These are phyloP conservation scores for Mimachlamys varia DNA, from an alignment of 2,888 invertebrate species.

Conservation along the genomic window DNA sequence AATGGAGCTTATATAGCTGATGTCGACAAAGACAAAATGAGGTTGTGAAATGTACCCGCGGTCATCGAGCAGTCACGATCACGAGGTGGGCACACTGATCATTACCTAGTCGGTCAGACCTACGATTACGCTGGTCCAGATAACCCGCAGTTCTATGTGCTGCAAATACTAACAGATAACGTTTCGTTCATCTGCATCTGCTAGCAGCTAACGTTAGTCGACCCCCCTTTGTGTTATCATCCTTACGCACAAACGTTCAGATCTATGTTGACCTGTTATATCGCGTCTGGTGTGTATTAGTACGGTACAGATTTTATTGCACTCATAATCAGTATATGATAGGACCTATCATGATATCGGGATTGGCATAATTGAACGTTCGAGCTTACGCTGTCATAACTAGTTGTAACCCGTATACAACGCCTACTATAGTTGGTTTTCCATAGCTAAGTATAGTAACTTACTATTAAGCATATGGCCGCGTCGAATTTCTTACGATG, in stretches of 20 bases:
- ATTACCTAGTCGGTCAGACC: background rate
- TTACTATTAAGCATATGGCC: background rate
- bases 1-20: background rate
- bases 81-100: background rate
- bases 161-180: background rate
- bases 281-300: background rate
- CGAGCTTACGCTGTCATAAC: background rate
- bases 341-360: background rate
- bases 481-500: too few species aligned
- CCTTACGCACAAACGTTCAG: background rate
- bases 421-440: background rate
- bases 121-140: background rate
- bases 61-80: background rate
- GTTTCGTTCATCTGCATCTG: background rate
- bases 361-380: background rate
- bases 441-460: background rate
- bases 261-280: background rate
- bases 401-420: background rate
- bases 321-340: background rate
- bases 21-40: background rate
- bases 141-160: background rate
- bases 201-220: background rate
- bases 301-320: background rate
- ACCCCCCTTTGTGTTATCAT: background rate
- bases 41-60: constrained; percentile 15